phyloP scores from a whole-genome alignment of 2,797 vertebrate genomes.

The Decapterus maruadsi region DNA sequence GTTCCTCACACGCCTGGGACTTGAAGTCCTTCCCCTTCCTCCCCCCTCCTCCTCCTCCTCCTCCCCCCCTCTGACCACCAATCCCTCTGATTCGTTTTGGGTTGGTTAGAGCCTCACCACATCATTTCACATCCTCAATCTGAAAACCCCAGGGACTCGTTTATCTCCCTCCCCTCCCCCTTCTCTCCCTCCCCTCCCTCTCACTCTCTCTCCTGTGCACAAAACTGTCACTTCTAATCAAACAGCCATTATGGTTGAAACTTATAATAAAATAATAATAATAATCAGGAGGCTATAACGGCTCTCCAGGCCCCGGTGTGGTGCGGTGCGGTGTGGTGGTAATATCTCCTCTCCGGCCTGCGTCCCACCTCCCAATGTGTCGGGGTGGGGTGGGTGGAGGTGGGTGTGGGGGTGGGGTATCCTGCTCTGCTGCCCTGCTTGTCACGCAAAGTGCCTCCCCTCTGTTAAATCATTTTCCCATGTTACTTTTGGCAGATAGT shows the following conservation, averaged over 20 bases:
- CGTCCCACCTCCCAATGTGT: slow-evolving; percentile 47
- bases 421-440: slow-evolving; percentile 59
- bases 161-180: slow-evolving; percentile 38
- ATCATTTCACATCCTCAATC: slow-evolving; percentile 75
- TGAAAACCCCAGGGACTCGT: slow-evolving; percentile 65
- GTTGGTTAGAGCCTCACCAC: slow-evolving; percentile 63
- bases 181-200: slow-evolving; percentile 19
- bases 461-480: slow-evolving; percentile 70
- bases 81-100: slow-evolving; percentile 74
- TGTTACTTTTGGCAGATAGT: slow-evolving; percentile 72
- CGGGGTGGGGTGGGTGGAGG: slow-evolving; percentile 12
- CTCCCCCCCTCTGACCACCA: slow-evolving; percentile 67
- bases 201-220: slow-evolving; percentile 33
- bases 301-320: slow-evolving; percentile 30
- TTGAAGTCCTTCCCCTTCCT: slow-evolving; percentile 10
- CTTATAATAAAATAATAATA: slow-evolving; percentile 65
- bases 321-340: slow-evolving; percentile 60
- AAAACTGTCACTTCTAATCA: slow-evolving; percentile 71
- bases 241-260: slow-evolving; percentile 46
- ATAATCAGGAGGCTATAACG: slow-evolving; percentile 40
- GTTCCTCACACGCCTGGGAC: slow-evolving; percentile 51
- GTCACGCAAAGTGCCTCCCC: slow-evolving; percentile 64
- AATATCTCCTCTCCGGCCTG: slow-evolving; percentile 37
- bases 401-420: slow-evolving; percentile 5
- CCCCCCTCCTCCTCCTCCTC: too few species aligned